phyloP scores from a whole-genome alignment of 1,140 invertebrate genomes.

The Drosophila varians region DNA sequence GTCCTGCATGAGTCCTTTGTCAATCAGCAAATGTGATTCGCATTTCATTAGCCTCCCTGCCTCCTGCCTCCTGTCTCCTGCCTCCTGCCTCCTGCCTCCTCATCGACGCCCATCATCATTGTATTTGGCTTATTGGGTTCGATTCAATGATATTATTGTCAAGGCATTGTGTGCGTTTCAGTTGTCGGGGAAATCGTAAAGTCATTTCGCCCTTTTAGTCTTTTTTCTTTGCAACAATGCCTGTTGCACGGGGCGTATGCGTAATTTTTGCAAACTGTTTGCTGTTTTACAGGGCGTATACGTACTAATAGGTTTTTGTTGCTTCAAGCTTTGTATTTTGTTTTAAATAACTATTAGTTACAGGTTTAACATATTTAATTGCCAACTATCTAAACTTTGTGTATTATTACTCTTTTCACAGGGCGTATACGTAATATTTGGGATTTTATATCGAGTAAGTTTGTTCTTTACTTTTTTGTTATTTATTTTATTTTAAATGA shows the following conservation, averaged over 20 bases:
- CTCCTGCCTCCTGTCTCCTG: neutral
- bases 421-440: slow-evolving; percentile 19
- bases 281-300: slow-evolving; percentile 5
- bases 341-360: too few species aligned
- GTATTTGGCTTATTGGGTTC: neutral
- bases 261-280: neutral
- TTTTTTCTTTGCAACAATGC: neutral
- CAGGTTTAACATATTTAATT: too few species aligned
- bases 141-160: neutral
- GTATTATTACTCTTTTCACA: neutral
- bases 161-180: neutral
- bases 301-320: too few species aligned
- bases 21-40: slow-evolving; percentile 32
- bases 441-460: too few species aligned
- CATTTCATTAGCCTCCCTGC: slow-evolving; percentile 10
- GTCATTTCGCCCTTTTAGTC: slow-evolving; percentile 7
- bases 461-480: too few species aligned
- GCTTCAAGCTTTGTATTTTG: too few species aligned
- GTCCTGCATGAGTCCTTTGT: neutral
- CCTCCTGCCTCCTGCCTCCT: neutral
- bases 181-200: too few species aligned
- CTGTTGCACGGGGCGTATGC: slow-evolving; percentile 16
- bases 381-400: too few species aligned
- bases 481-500: too few species aligned
- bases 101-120: too few species aligned